These are phyloP conservation scores for Thalassophryne amazonica DNA, from an alignment of 2,797 vertebrate genomes.

Conservation along the genomic window DNA sequence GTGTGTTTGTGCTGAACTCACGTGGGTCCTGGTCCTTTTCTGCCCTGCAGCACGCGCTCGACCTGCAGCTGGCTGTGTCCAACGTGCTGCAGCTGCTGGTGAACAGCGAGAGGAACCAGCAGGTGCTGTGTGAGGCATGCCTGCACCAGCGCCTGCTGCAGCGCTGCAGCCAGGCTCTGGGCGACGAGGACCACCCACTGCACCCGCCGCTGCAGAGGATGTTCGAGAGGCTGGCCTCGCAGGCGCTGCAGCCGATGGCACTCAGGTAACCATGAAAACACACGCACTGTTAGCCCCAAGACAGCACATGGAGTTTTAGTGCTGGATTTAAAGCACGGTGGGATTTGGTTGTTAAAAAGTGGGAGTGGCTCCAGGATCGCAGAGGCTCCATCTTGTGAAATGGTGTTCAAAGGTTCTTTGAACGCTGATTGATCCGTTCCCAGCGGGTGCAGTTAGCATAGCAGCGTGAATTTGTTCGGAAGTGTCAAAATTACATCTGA, in stretches of 20 bases:
- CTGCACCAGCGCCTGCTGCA: conserved; percentile 93
- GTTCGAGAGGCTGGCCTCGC: conserved; percentile 96
- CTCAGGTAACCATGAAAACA: no score
- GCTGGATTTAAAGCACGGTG: no score
- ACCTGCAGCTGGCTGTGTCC: conserved; percentile 93
- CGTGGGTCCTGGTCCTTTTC: neutral
- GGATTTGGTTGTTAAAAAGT: no score
- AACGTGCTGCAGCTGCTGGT: conserved; percentile 94
- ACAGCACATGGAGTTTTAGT: no score
- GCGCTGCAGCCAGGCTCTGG: conserved; percentile 90
- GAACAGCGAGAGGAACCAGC: conserved; percentile 94
- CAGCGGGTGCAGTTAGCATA: no score
- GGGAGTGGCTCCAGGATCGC: no score
- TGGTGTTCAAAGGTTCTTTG: no score
- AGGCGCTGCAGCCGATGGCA: conserved; percentile 93
- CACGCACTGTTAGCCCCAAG: no score
- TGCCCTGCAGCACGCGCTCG: conserved; percentile 85
- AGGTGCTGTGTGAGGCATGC: conserved; percentile 92
- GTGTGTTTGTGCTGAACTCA: neutral
- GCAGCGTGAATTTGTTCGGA: no score
- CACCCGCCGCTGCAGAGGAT: conserved; percentile 95
- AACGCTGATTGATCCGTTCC: no score
- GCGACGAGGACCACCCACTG: conserved; percentile 92
- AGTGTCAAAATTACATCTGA: neutral
- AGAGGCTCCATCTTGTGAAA: no score